Percentiles rank a stretch among this genome's conserved stretches.
phyloP scores from a whole-genome alignment of 2,797 vertebrate genomes.

The Gymnoscopelus braueri region DNA sequence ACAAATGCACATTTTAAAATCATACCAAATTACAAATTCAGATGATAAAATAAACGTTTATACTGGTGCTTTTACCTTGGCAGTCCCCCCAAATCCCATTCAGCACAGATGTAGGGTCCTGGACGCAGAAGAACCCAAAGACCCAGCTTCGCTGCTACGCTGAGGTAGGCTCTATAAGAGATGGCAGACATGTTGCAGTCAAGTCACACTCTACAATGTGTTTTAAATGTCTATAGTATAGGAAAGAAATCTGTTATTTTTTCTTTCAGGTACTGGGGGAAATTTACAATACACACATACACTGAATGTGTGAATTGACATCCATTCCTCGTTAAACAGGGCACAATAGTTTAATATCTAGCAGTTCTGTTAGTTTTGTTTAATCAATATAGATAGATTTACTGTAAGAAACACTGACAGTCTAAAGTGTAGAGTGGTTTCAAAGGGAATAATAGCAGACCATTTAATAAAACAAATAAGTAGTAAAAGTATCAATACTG shows the following conservation, averaged over 20 bases:
- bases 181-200: not conserved
- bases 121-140: constrained; percentile 94
- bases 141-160: constrained; percentile 83
- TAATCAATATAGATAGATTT: no score
- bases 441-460: no score
- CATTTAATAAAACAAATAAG: no score
- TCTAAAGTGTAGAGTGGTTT: not conserved
- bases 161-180: constrained; percentile 84
- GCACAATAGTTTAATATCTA: not conserved
- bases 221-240: not conserved
- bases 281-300: not conserved
- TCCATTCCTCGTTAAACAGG: not conserved
- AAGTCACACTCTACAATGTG: not conserved
- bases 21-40: no score
- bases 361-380: not conserved
- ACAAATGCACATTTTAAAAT: no score
- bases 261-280: not conserved
- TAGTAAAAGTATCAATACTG: no score
- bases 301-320: not conserved
- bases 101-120: constrained; percentile 86
- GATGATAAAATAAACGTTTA: no score
- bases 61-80: constrained; percentile 84
- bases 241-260: no score
- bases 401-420: not conserved
- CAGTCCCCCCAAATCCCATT: constrained; percentile 84